Evolutionary conservation across 2,888 invertebrate species (phyloP).

Genomic region (Aphodius granarius): DNA sequence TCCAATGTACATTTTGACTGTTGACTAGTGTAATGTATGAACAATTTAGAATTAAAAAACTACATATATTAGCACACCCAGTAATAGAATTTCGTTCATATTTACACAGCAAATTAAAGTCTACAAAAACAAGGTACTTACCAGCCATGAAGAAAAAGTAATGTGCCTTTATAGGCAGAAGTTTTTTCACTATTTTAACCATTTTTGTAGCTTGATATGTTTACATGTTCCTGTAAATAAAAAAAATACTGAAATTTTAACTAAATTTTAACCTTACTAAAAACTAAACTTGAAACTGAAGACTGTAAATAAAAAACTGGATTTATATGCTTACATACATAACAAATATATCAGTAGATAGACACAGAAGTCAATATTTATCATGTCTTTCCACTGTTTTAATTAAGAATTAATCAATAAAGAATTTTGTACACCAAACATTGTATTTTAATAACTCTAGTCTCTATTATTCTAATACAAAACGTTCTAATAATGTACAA

Average conservation of each 20-base stretch:
- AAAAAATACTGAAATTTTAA: conserved; percentile 4
- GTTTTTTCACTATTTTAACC: conserved; percentile 65
- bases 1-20: too few species aligned
- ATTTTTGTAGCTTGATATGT: neutral
- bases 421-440: too few species aligned
- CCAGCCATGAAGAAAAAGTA: conserved; percentile 88
- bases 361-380: neutral
- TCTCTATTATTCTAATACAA: too few species aligned
- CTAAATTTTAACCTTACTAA: neutral
- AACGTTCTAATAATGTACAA: too few species aligned
- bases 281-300: too few species aligned
- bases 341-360: neutral
- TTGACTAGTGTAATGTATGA: too few species aligned
- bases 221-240: conserved; percentile 25
- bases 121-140: conserved; percentile 53
- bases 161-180: conserved; percentile 83
- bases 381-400: neutral
- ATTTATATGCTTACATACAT: neutral
- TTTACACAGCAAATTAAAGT: conserved; percentile 7
- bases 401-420: neutral
- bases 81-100: neutral
- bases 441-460: too few species aligned
- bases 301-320: too few species aligned
- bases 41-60: neutral
- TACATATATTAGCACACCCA: neutral